Base-by-base conservation (phyloP, 2,888 invertebrate genomes). In the Helleia helle region DNA sequence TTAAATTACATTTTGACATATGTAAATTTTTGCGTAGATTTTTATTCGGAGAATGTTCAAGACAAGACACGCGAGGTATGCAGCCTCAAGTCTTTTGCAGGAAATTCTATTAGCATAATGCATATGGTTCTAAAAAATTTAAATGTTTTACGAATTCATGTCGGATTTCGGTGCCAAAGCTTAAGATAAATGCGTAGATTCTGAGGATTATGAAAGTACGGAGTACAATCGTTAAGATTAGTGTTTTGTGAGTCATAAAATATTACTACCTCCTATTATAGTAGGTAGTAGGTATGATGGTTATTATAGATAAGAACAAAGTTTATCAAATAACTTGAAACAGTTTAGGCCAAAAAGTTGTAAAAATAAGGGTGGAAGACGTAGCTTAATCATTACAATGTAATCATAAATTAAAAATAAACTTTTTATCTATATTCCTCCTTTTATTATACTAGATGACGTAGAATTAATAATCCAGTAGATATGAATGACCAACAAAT, bases 41-140 rank as follows among this genome's bases (percentile, higher is more conserved):
- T n/a, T 5, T 7, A 30, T 31, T 17, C 17, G 12, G 4, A 11
- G 11, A 31, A 47, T 40, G 54, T 57, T 55, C 49, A 59, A 62
- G 56, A 66, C 67, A 57, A 49, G 64, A 60, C 65, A 67, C 62
- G 71, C 66, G 43, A 58, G 59, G 72, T 71, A 77, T 71, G 65
- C 57, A 56, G 18, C 9, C 38, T 46, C 58, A 48, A 54, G 51
- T 59, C 55, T 58, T 70, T 79, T 66, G 65, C 71, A 76, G 76
- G 71, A 79, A 77, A 72, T 62, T 59, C 51, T 58, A 79, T 73
- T 75, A 65, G 61, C 77, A 80, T 81, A 75, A 74, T 71, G 71
- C n/a, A 74, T 74, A 76, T 60, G 66, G 65, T 56, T 70, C 65
- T 59, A 60, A 68, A 62, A 54, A 69, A 65, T 74, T 71, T 70